Conservation (phyloP, 2,888 invertebrate species). For the Allophyes oxyacanthae region DNA sequence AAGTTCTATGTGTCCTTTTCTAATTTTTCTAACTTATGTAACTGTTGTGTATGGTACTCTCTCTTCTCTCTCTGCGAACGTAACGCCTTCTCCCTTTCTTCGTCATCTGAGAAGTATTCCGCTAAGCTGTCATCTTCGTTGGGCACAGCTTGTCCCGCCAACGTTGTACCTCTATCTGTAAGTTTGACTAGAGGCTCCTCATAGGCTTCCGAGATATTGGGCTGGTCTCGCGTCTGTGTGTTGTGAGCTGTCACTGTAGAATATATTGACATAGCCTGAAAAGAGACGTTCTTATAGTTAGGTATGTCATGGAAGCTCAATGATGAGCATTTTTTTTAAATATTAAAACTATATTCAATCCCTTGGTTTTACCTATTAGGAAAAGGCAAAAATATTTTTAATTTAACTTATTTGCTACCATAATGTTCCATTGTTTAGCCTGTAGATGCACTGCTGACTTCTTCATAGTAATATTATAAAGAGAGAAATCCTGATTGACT, state of each 20-base stretch:
- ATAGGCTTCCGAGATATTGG: slow-evolving; percentile 65
- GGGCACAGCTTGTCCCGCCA: slow-evolving; percentile 74
- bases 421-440: no score
- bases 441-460: no score
- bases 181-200: slow-evolving; percentile 78
- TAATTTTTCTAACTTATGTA: slow-evolving; percentile 74
- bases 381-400: no score
- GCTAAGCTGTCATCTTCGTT: slow-evolving; percentile 76
- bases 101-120: slow-evolving; percentile 87
- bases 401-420: no score
- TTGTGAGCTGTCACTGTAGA: slow-evolving; percentile 86
- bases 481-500: no score
- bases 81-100: slow-evolving; percentile 82
- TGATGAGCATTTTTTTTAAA: no score
- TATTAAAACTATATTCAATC: no score
- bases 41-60: slow-evolving; percentile 61
- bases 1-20: slow-evolving; percentile 78
- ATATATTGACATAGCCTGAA: slow-evolving; percentile 91
- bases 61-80: slow-evolving; percentile 77
- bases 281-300: slow-evolving; percentile 41
- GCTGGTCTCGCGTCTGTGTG: slow-evolving; percentile 60
- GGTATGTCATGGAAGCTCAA: no score
- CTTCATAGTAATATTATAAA: no score
- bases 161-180: slow-evolving; percentile 74
- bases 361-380: no score